phyloP scores from a whole-genome alignment of 2,113 vertebrate genomes.

The Upupa epops region DNA sequence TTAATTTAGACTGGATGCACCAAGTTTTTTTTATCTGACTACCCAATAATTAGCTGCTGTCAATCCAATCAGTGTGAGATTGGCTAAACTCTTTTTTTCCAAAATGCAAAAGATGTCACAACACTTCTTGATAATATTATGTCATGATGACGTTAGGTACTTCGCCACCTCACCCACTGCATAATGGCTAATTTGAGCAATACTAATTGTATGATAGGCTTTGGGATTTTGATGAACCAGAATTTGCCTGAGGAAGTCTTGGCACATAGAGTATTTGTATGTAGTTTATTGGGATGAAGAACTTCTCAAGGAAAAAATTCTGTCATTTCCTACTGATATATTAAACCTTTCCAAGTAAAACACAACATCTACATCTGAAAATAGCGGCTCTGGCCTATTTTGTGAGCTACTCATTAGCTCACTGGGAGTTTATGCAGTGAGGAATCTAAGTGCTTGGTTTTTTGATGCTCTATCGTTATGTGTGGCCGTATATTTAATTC shows the following conservation, averaged over 20 bases:
- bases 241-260: constrained; percentile 27
- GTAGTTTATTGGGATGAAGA: neutral
- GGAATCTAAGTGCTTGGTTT: neutral
- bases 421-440: neutral
- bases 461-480: constrained; percentile 11
- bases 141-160: constrained; percentile 55
- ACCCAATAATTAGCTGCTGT: constrained; percentile 56
- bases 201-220: constrained; percentile 22
- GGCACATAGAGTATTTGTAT: constrained; percentile 9
- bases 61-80: constrained; percentile 44
- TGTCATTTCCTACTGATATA: constrained; percentile 39
- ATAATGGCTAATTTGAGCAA: constrained; percentile 44
- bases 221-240: constrained; percentile 21
- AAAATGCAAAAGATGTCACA: constrained; percentile 43
- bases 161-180: constrained; percentile 54
- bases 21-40: constrained; percentile 56
- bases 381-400: constrained; percentile 42
- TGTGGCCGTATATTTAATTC: constrained; percentile 39
- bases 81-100: constrained; percentile 42
- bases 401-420: constrained; percentile 15
- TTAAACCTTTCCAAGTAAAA: constrained; percentile 44
- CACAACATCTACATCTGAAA: constrained; percentile 38
- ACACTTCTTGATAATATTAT: constrained; percentile 52
- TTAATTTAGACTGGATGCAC: constrained; percentile 40
- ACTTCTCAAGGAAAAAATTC: constrained; percentile 18